Conservation (phyloP, 2,888 invertebrate species). For the Alcis repandata region DNA sequence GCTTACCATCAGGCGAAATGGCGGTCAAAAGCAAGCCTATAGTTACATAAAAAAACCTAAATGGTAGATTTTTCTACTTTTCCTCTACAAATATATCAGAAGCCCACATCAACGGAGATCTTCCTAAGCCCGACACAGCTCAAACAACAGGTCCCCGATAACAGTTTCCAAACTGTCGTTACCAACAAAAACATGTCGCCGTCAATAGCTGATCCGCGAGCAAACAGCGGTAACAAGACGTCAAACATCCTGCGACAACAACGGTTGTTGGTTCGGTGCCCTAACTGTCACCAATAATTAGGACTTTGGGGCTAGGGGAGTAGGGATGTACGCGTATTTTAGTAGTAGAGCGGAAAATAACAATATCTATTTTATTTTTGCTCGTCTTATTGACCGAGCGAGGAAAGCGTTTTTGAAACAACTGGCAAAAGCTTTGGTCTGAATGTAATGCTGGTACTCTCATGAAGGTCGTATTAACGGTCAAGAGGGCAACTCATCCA, state of each 20-base stretch:
- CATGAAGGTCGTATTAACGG: too few relatives aligned
- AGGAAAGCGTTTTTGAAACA: too few relatives aligned
- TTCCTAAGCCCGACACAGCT: neutral
- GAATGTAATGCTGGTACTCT: too few relatives aligned
- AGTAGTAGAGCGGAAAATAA: too few relatives aligned
- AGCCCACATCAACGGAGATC: neutral
- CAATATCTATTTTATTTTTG: too few relatives aligned
- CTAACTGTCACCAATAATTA: conserved; percentile 49
- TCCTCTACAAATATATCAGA: neutral
- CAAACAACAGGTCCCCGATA: conserved; percentile 1
- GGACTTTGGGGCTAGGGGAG: conserved; percentile 29
- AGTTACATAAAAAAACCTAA: too few relatives aligned
- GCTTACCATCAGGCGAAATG: too few relatives aligned
- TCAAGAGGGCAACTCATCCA: too few relatives aligned
- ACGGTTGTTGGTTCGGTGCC: conserved; percentile 34
- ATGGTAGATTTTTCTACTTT: too few relatives aligned
- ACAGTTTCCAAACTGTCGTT: conserved; percentile 39
- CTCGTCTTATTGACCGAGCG: too few relatives aligned
- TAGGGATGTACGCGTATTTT: neutral
- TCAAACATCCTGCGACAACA: conserved; percentile 52
- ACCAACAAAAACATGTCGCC: conserved; percentile 42
- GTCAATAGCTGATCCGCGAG: conserved; percentile 42
- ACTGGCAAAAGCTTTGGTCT: too few relatives aligned
- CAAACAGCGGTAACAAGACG: conserved; percentile 50
- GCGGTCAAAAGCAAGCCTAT: too few relatives aligned